Conservation (phyloP, 2,797 vertebrate species). For the Pangasius larnaudii region DNA sequence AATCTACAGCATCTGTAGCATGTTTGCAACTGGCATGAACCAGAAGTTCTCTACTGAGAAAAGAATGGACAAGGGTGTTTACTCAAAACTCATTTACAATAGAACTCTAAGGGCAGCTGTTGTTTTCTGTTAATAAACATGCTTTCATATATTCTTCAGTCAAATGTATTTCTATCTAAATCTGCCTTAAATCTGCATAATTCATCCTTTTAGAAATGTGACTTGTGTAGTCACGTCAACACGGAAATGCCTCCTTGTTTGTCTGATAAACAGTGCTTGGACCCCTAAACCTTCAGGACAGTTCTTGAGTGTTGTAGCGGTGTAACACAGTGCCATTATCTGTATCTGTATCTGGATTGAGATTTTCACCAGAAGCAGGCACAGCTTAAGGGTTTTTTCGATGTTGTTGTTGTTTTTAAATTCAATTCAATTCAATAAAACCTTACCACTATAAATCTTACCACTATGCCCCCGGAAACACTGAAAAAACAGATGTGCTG, state of each 20-base stretch:
- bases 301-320: neutral
- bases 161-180: neutral
- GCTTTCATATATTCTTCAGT: neutral
- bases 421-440: neutral
- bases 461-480: neutral
- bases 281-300: neutral
- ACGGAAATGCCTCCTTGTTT: neutral
- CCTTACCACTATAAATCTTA: neutral
- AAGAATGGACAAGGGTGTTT: neutral
- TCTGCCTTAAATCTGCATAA: neutral
- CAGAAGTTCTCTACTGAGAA: neutral
- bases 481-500: neutral
- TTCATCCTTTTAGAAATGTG: neutral
- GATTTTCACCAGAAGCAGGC: neutral
- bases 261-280: neutral
- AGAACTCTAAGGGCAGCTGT: neutral
- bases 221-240: too few relatives aligned
- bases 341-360: neutral
- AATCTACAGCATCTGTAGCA: neutral
- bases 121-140: neutral
- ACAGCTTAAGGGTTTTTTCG: neutral
- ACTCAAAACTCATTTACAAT: neutral
- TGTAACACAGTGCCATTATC: neutral
- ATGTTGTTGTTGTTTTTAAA: neutral
- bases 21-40: neutral